Evolutionary conservation across 1,140 invertebrate species (phyloP).

Genomic region (Phthorimaea operculella): DNA sequence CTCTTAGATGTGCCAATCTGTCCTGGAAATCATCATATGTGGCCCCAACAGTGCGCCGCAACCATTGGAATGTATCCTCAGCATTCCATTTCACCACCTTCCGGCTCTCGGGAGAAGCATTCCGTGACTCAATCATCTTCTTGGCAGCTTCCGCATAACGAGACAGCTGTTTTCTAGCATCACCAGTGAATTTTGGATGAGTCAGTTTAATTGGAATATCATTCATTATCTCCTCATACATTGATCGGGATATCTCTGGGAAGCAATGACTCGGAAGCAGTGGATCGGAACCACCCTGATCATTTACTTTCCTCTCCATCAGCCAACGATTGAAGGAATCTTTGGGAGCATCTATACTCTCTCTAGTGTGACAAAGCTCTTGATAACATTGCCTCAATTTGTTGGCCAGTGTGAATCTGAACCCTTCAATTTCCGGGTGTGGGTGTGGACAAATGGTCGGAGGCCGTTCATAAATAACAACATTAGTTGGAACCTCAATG

Average conservation of each 20-base stretch:
- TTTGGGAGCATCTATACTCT: conserved; percentile 94
- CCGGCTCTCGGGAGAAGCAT: conserved; percentile 91
- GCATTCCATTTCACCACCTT: conserved; percentile 99
- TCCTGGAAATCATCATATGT: conserved; percentile 97
- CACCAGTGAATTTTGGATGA: conserved; percentile 93
- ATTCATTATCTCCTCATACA: conserved; percentile 99
- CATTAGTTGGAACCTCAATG: conserved; percentile 92
- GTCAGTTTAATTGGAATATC: conserved; percentile 97
- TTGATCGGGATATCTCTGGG: conserved; percentile 91
- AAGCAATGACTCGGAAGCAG: conserved; percentile 91
- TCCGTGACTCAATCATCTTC: conserved; percentile 94
- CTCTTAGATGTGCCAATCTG: conserved; percentile 76
- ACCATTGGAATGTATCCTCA: conserved; percentile 96
- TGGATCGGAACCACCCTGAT: conserved; percentile 85
- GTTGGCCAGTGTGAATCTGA: conserved; percentile 79
- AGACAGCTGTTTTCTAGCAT: conserved; percentile 95
- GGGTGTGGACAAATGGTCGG: conserved; percentile 89
- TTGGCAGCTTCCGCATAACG: conserved; percentile 97
- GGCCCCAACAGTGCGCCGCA: conserved; percentile 92
- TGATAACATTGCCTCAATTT: conserved; percentile 93
- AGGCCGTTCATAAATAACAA: conserved; percentile 89
- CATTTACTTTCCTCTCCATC: conserved; percentile 94
- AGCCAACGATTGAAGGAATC: conserved; percentile 98
- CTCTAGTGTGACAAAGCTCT: conserved; percentile 92
- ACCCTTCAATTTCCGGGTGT: conserved; percentile 90